Conservation (phyloP, 2,113 vertebrate species). For the Pseudonaja textilis region DNA sequence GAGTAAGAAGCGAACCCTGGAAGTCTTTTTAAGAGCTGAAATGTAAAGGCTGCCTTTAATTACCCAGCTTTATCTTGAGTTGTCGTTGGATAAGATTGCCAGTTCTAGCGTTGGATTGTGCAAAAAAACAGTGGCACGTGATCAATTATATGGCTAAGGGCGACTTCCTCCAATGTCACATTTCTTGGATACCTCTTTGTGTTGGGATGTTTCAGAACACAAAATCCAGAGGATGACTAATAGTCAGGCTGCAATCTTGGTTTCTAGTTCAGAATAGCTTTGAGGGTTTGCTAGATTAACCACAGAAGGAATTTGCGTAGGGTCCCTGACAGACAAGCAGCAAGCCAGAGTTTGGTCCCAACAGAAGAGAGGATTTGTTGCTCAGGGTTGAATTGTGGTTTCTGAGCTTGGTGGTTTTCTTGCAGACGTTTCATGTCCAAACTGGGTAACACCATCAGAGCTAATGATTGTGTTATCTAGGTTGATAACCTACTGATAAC, state of each 20-base stretch:
- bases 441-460: neutral
- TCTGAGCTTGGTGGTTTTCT: neutral
- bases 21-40: neutral
- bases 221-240: neutral
- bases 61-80: neutral
- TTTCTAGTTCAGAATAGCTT: neutral
- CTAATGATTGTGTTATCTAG: neutral
- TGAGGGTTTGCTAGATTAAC: neutral
- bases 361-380: neutral
- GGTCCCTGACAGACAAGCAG: neutral
- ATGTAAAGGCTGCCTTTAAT: neutral
- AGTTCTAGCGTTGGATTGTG: neutral
- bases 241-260: neutral
- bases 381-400: neutral
- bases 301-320: neutral
- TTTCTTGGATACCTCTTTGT: neutral
- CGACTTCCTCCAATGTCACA: neutral
- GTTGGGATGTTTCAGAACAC: neutral
- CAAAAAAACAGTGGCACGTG: neutral
- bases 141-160: neutral
- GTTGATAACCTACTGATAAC: neutral
- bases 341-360: neutral
- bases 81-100: neutral
- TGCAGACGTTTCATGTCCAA: neutral
- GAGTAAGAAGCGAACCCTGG: neutral